Evolutionary conservation across 2,797 vertebrate species (phyloP), one percentile per base, ranked within the genome.

Genomic region (Myotis myotis): DNA sequence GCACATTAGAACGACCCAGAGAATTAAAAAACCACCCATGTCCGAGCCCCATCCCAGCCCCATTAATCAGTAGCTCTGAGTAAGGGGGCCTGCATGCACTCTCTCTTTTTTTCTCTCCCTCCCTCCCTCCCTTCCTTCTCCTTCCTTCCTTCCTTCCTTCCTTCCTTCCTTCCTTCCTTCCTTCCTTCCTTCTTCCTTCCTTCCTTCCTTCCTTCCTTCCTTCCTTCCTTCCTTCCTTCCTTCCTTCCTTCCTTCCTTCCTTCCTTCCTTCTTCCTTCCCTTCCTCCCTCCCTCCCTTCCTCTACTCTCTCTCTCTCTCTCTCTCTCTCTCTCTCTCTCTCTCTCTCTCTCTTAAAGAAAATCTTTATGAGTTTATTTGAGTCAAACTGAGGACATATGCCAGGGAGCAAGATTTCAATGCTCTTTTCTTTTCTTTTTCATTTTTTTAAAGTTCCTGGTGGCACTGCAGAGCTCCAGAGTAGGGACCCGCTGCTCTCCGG

Each of bases 181-280:
- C 16, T 33, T 4, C 15, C 30, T 33, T 8, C 7, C 57, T 60
- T 4, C 1, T 23, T 60, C 15, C 30, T 30, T 9, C 8, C n/a
- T 3, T 66, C n/a, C 16, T 2, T 4, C 3, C 16, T 2, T 30
- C 8, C 17, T 30, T 13, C 47, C 19, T 0, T 12, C 1, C n/a
- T 11, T 13, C 20, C 5, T 3, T 1, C 51, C 33, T 36, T 5
- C 64, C 30, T 17, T 4, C 30, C 62, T 33, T 7, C 3, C 30
- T 19, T 5, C 62, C 7, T 33, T 15, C 30, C 30, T 20, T 7
- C 17, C 51, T 53, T 7, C 51, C 51, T 53, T 7, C n/a, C n/a
- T n/a, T n/a, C n/a, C n/a, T n/a, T n/a, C n/a, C n/a, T n/a, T 6
- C 16, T 51, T 6, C 49, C 49, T 51, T 19, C 49, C 49, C 36